Base-by-base conservation (phyloP, 2,888 invertebrate species). In the Eucera pruinosa region DNA sequence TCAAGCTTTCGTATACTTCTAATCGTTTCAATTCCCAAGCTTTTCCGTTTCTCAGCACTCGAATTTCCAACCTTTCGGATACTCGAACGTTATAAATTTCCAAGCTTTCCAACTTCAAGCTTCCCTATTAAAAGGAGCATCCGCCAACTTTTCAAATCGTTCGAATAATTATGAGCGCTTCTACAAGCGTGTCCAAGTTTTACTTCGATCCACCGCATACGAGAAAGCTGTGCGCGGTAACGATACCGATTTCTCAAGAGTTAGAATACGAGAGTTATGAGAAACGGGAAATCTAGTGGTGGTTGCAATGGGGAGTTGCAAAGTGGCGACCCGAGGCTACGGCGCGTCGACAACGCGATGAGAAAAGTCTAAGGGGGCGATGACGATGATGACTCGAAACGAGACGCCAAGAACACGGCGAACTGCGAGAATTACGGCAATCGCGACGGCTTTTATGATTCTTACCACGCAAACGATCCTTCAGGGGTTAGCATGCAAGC, bases 371-470 rank as follows among this genome's bases (percentile, higher is more conserved):
- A n/a, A 39, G 61, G 30, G 30, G 23, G 18, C n/a, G 60, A 25
- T 43, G 43, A 65, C 52, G 64, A 64, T 52, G 50, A 54, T 27
- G 52, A 15, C 20, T 2, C 23, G 36, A 11, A 36, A 27, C 41
- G 27, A 52, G 41, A 52, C 39, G 27, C 11, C n/a, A 27, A 30
- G 41, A n/a, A 52, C 41, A 41, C 30, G 47, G n/a, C 27, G 50
- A 27, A 25, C 50, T 18, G 15, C 25, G 18, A 18, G 30, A 30
- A 30, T 41, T 30, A 39, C 30, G 6, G 23, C 30, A 65, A 54
- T 54, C 54, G 43, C 30, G 52, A 43, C 30, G 64, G n/a, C 30
- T 65, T 43, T 54, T 33, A 43, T 33, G 30, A 30, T 43, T n/a
- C 54, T 33, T 3, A n/a, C 43, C 54, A 11, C 13, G 64, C 62